phyloP scores from a whole-genome alignment of 35 echinoderm and acorn worm species.

The Amphiura filiformis region DNA sequence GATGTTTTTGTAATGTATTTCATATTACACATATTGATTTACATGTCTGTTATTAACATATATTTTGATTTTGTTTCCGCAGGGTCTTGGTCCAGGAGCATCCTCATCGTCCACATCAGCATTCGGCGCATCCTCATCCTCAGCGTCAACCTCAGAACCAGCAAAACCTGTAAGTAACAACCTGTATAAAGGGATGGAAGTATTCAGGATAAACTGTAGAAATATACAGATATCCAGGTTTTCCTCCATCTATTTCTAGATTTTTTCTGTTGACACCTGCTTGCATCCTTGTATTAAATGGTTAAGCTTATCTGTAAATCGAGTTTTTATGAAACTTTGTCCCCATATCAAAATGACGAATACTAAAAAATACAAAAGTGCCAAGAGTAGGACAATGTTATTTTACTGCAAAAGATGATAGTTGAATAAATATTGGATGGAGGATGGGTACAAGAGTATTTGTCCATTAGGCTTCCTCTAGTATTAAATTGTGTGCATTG shows the following conservation, averaged over 20 bases:
- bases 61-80: not conserved
- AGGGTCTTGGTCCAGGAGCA: slow-evolving; percentile 17
- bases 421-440: too few relatives aligned
- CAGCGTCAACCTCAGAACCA: slow-evolving; percentile 6
- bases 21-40: too few relatives aligned
- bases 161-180: slow-evolving; percentile 11
- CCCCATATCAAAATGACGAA: not conserved
- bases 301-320: not conserved
- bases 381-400: too few relatives aligned
- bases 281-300: not conserved
- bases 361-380: too few relatives aligned
- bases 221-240: too few relatives aligned
- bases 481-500: too few relatives aligned
- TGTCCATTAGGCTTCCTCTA: too few relatives aligned
- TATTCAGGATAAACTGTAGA: not conserved
- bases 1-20: not conserved
- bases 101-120: slow-evolving; percentile 60
- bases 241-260: not conserved
- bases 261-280: not conserved
- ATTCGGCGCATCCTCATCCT: slow-evolving; percentile 28
- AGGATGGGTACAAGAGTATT: too few relatives aligned
- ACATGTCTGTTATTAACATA: not conserved
- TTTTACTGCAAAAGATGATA: too few relatives aligned
- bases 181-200: not conserved
- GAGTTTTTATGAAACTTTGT: not conserved